phyloP scores from a whole-genome alignment of 2,797 vertebrate genomes.

The Pygocentrus nattereri region DNA sequence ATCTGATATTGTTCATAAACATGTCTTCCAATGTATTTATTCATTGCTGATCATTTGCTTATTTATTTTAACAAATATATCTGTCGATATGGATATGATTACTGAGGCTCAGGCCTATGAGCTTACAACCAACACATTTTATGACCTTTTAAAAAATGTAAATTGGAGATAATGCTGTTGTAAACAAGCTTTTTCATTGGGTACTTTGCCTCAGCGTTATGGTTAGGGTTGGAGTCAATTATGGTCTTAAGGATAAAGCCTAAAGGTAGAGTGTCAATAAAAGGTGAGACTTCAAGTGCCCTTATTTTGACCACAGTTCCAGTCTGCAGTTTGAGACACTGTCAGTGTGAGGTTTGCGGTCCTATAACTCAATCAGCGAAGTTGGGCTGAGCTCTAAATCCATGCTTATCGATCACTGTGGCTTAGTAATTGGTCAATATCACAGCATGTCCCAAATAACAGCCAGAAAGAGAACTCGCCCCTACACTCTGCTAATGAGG shows the following conservation, averaged over 20 bases:
- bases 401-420: constrained; percentile 33
- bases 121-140: neutral
- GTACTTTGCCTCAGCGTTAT: constrained; percentile 9
- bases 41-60: no score
- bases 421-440: constrained; percentile 30
- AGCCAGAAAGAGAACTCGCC: neutral
- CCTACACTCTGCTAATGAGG: neutral
- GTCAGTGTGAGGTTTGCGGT: neutral
- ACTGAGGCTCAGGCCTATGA: neutral
- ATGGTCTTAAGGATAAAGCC: neutral
- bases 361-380: neutral
- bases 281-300: neutral
- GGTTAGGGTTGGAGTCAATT: neutral
- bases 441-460: constrained; percentile 37
- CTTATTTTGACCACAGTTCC: neutral
- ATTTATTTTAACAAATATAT: no score
- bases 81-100: no score
- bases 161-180: neutral
- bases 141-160: neutral
- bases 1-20: no score
- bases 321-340: neutral
- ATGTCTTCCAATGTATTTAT: neutral
- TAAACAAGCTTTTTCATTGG: neutral
- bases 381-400: constrained; percentile 13
- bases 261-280: neutral